These are phyloP conservation scores for Ypsolopha sequella DNA, from an alignment of 2,888 invertebrate genomes.

Conservation along the genomic window DNA sequence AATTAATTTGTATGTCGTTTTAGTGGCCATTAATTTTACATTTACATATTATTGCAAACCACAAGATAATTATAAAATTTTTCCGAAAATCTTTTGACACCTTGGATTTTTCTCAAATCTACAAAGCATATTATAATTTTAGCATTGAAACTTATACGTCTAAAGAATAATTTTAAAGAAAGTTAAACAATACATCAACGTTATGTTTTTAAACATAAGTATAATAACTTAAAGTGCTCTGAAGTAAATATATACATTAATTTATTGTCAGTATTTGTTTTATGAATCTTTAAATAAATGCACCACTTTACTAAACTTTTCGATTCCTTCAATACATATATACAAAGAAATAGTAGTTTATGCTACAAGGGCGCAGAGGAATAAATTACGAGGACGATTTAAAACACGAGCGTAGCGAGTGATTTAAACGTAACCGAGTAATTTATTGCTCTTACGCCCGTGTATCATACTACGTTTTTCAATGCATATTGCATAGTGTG, in stretches of 20 bases:
- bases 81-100: neutral
- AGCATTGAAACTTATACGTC: neutral
- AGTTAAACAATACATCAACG: constrained; percentile 1
- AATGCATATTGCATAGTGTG: no score
- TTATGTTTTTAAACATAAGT: neutral
- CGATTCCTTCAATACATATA: no score
- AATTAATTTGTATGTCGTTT: no score
- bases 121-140: constrained; percentile 24
- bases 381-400: no score
- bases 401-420: no score
- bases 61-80: neutral
- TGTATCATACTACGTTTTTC: no score
- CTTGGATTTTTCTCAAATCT: neutral
- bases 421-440: no score
- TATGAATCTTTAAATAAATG: no score
- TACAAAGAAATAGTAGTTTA: no score
- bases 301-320: no score
- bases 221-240: neutral
- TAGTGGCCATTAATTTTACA: neutral
- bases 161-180: constrained; percentile 5
- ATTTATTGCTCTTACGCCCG: no score
- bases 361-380: no score
- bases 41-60: neutral
- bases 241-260: neutral
- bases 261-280: neutral